Evolutionary conservation across 2,113 vertebrate species (phyloP).

Genomic region (Dunckerocampus dactyliophorus): DNA sequence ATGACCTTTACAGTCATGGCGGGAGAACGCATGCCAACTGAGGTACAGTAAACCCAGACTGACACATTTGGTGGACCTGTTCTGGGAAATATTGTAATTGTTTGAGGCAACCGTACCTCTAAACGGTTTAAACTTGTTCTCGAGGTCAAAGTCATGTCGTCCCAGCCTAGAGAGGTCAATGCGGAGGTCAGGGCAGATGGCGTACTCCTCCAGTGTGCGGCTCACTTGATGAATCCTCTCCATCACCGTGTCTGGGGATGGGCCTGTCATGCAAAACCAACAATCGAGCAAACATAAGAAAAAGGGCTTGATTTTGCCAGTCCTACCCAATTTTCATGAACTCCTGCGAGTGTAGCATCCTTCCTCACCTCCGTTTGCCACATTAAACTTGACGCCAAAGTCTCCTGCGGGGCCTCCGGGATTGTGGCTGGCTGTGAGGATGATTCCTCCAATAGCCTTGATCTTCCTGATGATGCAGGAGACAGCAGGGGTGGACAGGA

Average conservation of each 20-base stretch:
- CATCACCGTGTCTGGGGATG: slow-evolving; percentile 88
- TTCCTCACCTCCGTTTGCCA: slow-evolving; percentile 90
- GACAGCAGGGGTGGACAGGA: slow-evolving; percentile 94
- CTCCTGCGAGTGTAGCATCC: neutral
- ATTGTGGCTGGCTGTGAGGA: slow-evolving; percentile 94
- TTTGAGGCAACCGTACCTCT: slow-evolving; percentile 76
- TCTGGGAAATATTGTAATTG: neutral
- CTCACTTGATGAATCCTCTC: slow-evolving; percentile 96
- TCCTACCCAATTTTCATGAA: neutral
- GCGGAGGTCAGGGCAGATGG: slow-evolving; percentile 91
- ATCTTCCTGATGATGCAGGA: slow-evolving; percentile 98
- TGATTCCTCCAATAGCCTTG: slow-evolving; percentile 96
- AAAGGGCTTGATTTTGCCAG: neutral
- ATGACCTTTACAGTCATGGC: neutral
- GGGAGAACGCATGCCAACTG: neutral
- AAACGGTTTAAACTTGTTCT: slow-evolving; percentile 99
- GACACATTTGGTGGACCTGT: neutral
- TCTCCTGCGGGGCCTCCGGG: slow-evolving; percentile 92
- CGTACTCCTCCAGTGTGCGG: slow-evolving; percentile 93
- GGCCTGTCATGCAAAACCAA: slow-evolving; percentile 70
- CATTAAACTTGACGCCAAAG: slow-evolving; percentile 97
- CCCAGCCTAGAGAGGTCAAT: slow-evolving; percentile 93
- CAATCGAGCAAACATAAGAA: neutral
- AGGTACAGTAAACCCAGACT: neutral
- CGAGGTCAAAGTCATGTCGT: slow-evolving; percentile 96